These are phyloP conservation scores for Panulirus ornatus DNA, from an alignment of 1,140 invertebrate species.

Conservation along the genomic window DNA sequence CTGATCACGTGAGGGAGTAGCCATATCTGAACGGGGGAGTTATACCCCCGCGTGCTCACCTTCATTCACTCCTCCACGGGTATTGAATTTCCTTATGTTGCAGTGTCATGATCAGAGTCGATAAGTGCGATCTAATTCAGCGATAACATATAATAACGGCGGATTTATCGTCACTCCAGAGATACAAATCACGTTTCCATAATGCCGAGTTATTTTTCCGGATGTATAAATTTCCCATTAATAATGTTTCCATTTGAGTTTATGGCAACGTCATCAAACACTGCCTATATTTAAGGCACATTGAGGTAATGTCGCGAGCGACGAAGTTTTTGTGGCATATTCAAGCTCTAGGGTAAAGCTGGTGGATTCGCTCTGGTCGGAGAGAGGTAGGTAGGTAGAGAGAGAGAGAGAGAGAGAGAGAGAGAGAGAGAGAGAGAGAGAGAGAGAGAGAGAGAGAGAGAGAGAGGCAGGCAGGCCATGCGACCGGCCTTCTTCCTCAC, in stretches of 20 bases:
- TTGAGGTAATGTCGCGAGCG: constrained; percentile 14
- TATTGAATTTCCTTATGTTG: no score
- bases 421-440: constrained; percentile 10
- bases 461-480: background rate
- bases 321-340: no score
- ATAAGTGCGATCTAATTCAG: constrained; percentile 18
- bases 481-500: no score
- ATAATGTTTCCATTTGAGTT: constrained; percentile 16
- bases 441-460: constrained; percentile 34
- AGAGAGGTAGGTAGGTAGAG: no score
- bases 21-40: no score
- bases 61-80: no score
- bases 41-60: no score
- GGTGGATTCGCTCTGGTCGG: no score
- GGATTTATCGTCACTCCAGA: constrained; percentile 18
- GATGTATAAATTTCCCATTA: constrained; percentile 34
- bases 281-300: constrained; percentile 32
- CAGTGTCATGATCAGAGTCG: background rate
- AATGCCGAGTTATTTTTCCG: constrained; percentile 11
- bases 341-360: no score
- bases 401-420: no score
- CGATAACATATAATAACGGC: constrained; percentile 8
- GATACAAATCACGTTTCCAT: constrained; percentile 32
- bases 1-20: no score
- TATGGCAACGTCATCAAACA: constrained; percentile 3